These are phyloP conservation scores for Collichthys lucidus DNA, from an alignment of 2,113 vertebrate species.

Conservation along the genomic window DNA sequence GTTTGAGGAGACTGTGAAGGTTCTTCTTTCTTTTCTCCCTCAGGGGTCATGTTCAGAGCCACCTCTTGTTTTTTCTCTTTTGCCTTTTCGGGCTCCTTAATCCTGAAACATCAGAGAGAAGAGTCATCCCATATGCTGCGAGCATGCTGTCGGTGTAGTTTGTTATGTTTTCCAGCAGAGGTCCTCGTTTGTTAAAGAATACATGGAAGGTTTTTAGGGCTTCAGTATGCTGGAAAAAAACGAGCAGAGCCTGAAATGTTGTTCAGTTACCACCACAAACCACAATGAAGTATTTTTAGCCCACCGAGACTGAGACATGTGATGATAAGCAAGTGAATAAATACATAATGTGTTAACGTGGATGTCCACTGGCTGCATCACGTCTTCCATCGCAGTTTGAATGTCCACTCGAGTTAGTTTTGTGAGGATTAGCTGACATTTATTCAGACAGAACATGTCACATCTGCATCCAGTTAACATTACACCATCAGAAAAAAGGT, in stretches of 20 bases:
- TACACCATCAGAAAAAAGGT: background rate
- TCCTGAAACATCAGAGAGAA: slow-evolving; percentile 64
- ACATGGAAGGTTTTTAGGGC: background rate
- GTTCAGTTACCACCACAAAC: background rate
- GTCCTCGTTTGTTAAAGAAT: slow-evolving; percentile 38
- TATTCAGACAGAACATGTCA: background rate
- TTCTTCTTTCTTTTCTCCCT: slow-evolving; percentile 71
- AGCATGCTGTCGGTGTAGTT: slow-evolving; percentile 39
- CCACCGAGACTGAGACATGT: background rate
- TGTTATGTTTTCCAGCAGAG: slow-evolving; percentile 58
- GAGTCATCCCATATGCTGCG: background rate
- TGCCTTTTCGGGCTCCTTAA: slow-evolving; percentile 67
- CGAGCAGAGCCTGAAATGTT: background rate
- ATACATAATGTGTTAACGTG: slow-evolving; percentile 3
- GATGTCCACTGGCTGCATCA: background rate
- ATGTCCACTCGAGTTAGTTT: background rate
- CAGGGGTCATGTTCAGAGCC: slow-evolving; percentile 70
- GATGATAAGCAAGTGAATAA: background rate
- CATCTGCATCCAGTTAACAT: background rate
- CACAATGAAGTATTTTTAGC: background rate
- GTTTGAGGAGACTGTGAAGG: slow-evolving; percentile 34
- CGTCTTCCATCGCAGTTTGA: background rate
- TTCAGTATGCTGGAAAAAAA: background rate
- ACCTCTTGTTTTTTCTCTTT: slow-evolving; percentile 78
- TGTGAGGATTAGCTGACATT: background rate